Evolutionary conservation across 2,113 vertebrate species (phyloP).

Genomic region (Cricetomys ansorgei): DNA sequence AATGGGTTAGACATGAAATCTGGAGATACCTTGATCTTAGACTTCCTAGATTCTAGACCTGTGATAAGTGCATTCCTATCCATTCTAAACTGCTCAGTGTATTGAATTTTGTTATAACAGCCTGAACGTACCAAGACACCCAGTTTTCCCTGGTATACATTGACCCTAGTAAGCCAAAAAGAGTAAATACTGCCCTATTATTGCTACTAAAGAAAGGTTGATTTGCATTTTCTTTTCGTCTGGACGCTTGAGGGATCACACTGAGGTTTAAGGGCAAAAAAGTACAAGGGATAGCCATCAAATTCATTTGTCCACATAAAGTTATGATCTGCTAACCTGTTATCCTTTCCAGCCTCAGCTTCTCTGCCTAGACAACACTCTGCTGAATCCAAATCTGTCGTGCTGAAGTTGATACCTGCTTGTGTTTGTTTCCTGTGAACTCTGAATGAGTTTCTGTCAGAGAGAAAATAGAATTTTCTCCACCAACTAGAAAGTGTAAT

Average conservation of each 20-base stretch:
- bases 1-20: background rate
- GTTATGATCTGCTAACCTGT: background rate
- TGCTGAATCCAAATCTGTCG: background rate
- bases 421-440: background rate
- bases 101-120: background rate
- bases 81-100: background rate
- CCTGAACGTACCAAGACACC: background rate
- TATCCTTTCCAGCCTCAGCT: background rate
- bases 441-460: background rate
- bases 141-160: background rate
- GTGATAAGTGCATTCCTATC: background rate
- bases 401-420: background rate
- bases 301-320: background rate
- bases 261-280: background rate
- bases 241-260: background rate
- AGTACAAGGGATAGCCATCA: background rate
- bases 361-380: background rate
- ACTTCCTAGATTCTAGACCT: background rate
- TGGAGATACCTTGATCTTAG: background rate
- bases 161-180: background rate
- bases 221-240: background rate
- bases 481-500: slow-evolving; percentile 28
- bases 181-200: background rate
- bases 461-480: background rate
- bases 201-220: background rate